A percentile compares a stretch with the other conserved stretches of the same genome.
Conservation (phyloP, 2,113 vertebrate genomes). For the Chloebia gouldiae region DNA sequence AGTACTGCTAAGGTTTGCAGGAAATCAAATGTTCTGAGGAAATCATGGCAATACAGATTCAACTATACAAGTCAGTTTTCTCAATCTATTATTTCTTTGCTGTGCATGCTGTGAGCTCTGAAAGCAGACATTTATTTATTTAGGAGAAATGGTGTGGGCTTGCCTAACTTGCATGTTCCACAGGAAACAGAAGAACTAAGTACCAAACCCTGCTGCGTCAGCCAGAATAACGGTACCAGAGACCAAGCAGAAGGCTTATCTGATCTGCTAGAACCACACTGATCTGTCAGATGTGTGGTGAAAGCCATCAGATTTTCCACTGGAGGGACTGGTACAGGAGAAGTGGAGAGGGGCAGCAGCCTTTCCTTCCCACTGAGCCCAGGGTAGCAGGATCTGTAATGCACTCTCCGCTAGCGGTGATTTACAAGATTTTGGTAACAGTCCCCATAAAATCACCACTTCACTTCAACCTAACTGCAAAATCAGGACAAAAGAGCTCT, state of each 20-base stretch:
- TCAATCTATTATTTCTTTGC: not conserved
- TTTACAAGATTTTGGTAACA: not conserved
- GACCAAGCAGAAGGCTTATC: not conserved
- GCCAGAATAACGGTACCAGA: not conserved
- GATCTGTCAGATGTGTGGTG: not conserved
- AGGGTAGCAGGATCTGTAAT: not conserved
- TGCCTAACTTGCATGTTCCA: not conserved
- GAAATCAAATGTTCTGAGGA: not conserved
- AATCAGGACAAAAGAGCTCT: not conserved
- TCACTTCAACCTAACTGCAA: not conserved
- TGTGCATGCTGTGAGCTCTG: not conserved
- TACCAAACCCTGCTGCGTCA: not conserved
- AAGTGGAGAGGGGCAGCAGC: not conserved
- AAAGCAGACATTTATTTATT: not conserved
- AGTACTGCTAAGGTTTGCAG: not conserved
- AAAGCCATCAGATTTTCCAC: not conserved
- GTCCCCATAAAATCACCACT: not conserved
- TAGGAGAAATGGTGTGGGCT: not conserved
- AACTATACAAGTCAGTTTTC: not conserved
- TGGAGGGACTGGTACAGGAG: fast-evolving
- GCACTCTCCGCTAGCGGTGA: not conserved
- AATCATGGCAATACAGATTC: not conserved
- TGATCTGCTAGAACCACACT: fast-evolving
- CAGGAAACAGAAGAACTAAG: not conserved
- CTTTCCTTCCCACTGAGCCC: not conserved